Evolutionary conservation across 2,797 vertebrate genomes (phyloP).

Genomic region (Onychomys leucogaster): DNA sequence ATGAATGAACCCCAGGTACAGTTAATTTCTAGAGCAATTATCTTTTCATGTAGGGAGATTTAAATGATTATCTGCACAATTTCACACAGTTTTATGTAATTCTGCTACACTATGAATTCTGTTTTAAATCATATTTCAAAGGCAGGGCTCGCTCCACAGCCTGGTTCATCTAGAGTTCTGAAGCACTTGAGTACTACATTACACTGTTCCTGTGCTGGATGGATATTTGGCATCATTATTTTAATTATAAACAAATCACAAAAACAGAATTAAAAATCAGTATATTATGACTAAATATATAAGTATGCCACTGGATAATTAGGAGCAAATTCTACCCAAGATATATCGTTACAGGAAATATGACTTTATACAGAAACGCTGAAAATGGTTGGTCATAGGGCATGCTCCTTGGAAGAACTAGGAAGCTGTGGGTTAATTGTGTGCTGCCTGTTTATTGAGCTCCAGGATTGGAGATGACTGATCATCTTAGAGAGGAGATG

Average conservation of each 20-base stretch:
- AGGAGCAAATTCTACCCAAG: constrained; percentile 25
- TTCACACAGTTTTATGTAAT: constrained; percentile 98
- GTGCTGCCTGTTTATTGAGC: not conserved
- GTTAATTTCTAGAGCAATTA: constrained; percentile 99
- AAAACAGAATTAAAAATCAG: constrained; percentile 79
- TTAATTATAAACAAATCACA: constrained; percentile 80
- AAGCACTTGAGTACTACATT: constrained; percentile 79
- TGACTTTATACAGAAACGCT: constrained; percentile 65
- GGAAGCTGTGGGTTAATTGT: constrained; percentile 16
- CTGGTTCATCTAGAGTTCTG: constrained; percentile 83
- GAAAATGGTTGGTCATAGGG: constrained; percentile 68
- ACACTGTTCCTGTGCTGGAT: constrained; percentile 61
- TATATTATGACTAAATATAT: constrained; percentile 71
- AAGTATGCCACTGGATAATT: constrained; percentile 58
- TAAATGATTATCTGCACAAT: constrained; percentile 99
- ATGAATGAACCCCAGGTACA: constrained; percentile 99
- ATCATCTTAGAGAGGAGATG: constrained; percentile 50
- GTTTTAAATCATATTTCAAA: constrained; percentile 94
- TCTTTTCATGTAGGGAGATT: constrained; percentile 99
- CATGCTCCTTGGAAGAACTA: not conserved
- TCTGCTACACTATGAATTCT: constrained; percentile 92
- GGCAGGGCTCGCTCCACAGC: constrained; percentile 84
- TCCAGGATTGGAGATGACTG: constrained; percentile 56
- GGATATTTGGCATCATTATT: constrained; percentile 81
- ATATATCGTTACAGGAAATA: constrained; percentile 77